Base-by-base conservation (phyloP, 2,888 invertebrate species). In the Rhimphoctona megacephalus region DNA sequence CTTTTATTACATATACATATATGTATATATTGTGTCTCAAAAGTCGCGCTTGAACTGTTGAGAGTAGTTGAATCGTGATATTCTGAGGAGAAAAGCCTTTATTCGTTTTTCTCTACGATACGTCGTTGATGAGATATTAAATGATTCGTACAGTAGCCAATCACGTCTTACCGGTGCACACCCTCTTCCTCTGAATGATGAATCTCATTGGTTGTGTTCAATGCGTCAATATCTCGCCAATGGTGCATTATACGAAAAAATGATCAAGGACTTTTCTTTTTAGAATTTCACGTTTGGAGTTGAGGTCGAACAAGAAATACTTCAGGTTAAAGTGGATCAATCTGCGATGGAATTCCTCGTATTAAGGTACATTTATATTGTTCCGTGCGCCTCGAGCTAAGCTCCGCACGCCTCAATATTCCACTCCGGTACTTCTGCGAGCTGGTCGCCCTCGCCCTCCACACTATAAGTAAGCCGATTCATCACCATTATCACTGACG, bases 401-500 rank as follows among this genome's bases (percentile, higher is more conserved):
- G 66, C 76, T 80, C 84, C 52, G 67, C 77, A 69, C 81, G 87
- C 79, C 86, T 81, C 84, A 74, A 86, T 87, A 87, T 87, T 82
- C 85, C 85, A 67, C 84, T 76, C 61, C 49, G 69, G 83, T 85
- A 78, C 81, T 79, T 74, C 77, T 69, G 81, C 72, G 73, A 70
- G 39, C 64, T 52, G 69, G 17, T 78, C 36, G 46, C 85, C 43
- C 77, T 76, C 61, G 49, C 76, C 67, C 86, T 83, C 74, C 78
- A 72, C 83, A 74, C 74, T 87, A 82, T 88, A 85, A 91, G 90
- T 89, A 89, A 90, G 91, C 90, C 92, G 90, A 92, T 93, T 93
- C 92, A 92, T 93, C 93, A 93, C 91, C 93, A 92, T 92, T 93
- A 92, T 92, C 92, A 91, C 91, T 91, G 91, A 91, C 91, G 90